Evolutionary conservation across 2,888 invertebrate species (phyloP).

Genomic region (Ophion ellenae): DNA sequence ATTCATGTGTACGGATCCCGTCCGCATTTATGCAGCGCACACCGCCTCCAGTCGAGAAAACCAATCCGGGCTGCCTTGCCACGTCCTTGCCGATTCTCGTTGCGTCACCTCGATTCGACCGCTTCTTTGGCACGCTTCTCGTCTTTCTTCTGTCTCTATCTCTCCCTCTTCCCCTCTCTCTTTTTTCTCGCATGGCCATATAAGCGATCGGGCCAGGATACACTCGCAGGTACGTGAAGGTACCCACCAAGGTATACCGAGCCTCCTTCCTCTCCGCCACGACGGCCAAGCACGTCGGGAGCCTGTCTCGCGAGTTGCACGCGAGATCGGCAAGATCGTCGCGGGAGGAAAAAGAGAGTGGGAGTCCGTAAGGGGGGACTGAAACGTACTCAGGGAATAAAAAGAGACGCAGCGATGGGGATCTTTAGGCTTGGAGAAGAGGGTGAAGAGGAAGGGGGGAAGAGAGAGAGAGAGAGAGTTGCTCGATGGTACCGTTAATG

Average conservation of each 20-base stretch:
- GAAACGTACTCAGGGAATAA: conserved; percentile 17
- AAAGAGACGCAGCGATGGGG: conserved; percentile 23
- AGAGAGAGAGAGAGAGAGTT: conserved; percentile 20
- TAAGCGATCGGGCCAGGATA: conserved; percentile 22
- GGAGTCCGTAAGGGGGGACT: conserved; percentile 26
- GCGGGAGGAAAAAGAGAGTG: not conserved
- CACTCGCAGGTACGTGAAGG: conserved; percentile 43
- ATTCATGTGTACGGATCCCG: conserved; percentile 7
- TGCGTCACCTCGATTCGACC: conserved; percentile 72
- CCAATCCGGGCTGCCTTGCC: conserved; percentile 74
- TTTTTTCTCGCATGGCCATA: not conserved
- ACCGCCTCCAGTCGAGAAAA: conserved; percentile 69
- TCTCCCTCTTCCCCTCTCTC: not conserved
- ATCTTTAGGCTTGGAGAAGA: not conserved
- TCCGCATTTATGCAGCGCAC: conserved; percentile 46
- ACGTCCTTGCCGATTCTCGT: conserved; percentile 75
- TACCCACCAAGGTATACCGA: conserved; percentile 25
- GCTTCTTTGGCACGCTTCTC: conserved; percentile 70
- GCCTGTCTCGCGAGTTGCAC: conserved; percentile 58
- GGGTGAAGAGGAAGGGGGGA: not conserved
- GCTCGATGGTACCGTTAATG: conserved; percentile 64
- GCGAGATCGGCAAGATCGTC: conserved; percentile 63
- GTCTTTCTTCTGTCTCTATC: conserved; percentile 24
- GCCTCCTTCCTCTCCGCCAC: conserved; percentile 18
- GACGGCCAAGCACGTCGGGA: conserved; percentile 17